These are phyloP conservation scores for Onychomys arenicola DNA, from an alignment of 2,797 vertebrate genomes.

Conservation along the genomic window DNA sequence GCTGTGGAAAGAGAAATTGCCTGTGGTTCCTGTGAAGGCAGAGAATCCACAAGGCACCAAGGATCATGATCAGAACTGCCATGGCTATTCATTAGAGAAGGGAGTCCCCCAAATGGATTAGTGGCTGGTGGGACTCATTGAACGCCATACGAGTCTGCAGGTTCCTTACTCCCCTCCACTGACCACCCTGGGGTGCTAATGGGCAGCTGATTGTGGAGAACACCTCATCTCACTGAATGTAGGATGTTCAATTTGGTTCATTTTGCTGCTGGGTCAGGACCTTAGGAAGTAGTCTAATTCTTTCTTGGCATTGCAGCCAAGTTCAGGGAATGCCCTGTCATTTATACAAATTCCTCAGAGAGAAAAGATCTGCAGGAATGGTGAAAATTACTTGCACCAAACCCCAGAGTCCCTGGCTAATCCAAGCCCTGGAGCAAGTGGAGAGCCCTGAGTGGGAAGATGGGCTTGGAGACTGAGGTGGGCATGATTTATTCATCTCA, in stretches of 20 bases:
- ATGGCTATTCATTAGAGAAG: neutral
- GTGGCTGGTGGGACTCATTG: neutral
- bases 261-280: neutral
- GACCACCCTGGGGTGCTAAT: neutral
- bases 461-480: neutral
- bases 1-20: neutral
- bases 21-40: rapidly evolving
- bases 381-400: neutral
- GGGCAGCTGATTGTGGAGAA: neutral
- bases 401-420: neutral
- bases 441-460: neutral
- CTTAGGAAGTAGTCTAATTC: neutral
- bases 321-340: neutral
- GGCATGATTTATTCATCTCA: constrained; percentile 14
- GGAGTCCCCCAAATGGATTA: neutral
- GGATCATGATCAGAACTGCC: neutral
- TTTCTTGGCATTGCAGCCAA: rapidly evolving
- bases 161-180: neutral
- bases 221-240: neutral
- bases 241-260: neutral
- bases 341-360: neutral
- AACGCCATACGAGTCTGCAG: neutral
- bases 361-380: neutral
- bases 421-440: neutral
- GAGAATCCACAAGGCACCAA: neutral